Evolutionary conservation across 2,888 invertebrate species (phyloP), one percentile per base, ranked within the genome.

Genomic region (Selenia dentaria): DNA sequence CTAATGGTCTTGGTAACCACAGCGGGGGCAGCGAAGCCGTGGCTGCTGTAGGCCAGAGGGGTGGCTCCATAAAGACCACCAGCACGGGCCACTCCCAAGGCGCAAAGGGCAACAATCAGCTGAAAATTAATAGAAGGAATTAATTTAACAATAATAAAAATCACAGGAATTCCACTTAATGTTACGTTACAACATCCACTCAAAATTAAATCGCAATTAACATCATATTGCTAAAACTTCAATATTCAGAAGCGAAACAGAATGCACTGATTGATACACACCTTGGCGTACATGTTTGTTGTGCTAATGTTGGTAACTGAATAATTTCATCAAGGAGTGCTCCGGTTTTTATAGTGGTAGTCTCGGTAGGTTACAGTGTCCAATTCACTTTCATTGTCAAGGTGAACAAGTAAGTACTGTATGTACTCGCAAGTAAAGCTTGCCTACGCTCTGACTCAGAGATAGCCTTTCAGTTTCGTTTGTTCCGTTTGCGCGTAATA

Each of bases 31-130:
- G 82, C 79, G 58, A 70, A 52, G 34, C 74, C 75, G 54, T 76
- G 92, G 76, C 67, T 83, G 76, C 79, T 91, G 81, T 83, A 92
- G 59, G 84, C 84, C 60, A 88, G 67, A 12, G 87, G 88, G 52
- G 84, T 89, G 32, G 83, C 84, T 45, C 82, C 87, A 40, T 79
- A 70, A 43, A 93, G 74, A 53, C 91, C 75, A 56, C 94, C 92
- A 58, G 92, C 93, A 67, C 82, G 91, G 74, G 89, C 93, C 34
- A 91, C 81, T 59, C 93, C 92, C 83, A 94, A 78, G 61, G 91
- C 83, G 74, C 93, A 91, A 67, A 92, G 91, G 63, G 94, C 82
- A 55, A 93, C 79, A 75, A 94, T 83, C 65, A 93, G 74, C 92
- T 88, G 73, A 31, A 84, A 55, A 50, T 25, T 22, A 22, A 22